Percentiles rank a stretch among this genome's conserved stretches.
These are phyloP conservation scores for Cephonodes hylas DNA, from an alignment of 2,888 invertebrate genomes.

Conservation along the genomic window DNA sequence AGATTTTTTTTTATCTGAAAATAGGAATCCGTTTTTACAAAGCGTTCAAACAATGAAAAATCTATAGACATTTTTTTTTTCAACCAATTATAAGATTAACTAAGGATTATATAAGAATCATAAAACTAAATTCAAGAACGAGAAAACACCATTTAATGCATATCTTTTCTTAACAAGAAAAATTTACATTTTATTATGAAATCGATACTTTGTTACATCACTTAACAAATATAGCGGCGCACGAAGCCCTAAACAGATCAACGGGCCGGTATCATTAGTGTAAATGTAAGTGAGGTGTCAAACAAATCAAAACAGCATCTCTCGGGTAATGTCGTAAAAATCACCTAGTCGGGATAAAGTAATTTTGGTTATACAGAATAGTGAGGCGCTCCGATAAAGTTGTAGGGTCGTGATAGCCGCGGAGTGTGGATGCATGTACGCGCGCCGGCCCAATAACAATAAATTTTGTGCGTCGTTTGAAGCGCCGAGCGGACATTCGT, in stretches of 20 bases:
- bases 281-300: conserved; percentile 37
- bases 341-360: conserved; percentile 37
- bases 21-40: no score
- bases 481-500: conserved; percentile 54
- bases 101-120: no score
- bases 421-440: conserved; percentile 80
- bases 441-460: conserved; percentile 78
- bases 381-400: conserved; percentile 68
- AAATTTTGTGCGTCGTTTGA: conserved; percentile 77
- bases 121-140: background rate
- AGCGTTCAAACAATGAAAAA: no score
- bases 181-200: conserved; percentile 8
- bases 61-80: no score
- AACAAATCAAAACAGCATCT: conserved; percentile 49
- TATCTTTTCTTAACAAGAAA: background rate
- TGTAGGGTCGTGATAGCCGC: conserved; percentile 75
- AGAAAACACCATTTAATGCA: background rate
- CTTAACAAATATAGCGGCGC: conserved; percentile 6
- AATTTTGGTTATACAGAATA: conserved; percentile 55
- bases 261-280: conserved; percentile 18
- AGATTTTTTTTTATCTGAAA: no score
- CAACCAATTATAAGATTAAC: no score
- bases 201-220: background rate
- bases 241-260: conserved; percentile 19
- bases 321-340: conserved; percentile 29